Base-by-base conservation (phyloP, 2,888 invertebrate genomes). In the Carterocephalus palaemon region DNA sequence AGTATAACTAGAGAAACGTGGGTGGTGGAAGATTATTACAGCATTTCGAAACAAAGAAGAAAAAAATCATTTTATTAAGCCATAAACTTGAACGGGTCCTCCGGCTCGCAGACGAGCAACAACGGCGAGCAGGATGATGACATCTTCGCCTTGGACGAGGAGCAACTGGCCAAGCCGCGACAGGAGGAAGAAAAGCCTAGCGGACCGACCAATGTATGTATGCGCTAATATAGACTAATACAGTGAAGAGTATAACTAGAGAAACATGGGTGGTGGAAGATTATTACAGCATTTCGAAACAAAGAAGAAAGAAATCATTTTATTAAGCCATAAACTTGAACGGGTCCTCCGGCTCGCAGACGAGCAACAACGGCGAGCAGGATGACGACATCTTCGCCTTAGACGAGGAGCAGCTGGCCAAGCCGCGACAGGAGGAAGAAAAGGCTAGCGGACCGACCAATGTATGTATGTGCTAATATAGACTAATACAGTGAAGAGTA, bases 61-160 rank as follows among this genome's bases (percentile, higher is more conserved):
- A n/a, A n/a, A n/a, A n/a, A n/a, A n/a, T n/a, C n/a, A n/a, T n/a
- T n/a, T n/a, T n/a, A n/a, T n/a, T n/a, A n/a, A n/a, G n/a, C n/a
- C n/a, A n/a, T n/a, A n/a, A 75, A 75, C 23, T 23, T 23, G 10
- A 40, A 48, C 2, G 39, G 52, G 52, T 53, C 31, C 48, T 46
- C 10, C 45, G 10, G 40, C 16, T 32, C 58, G 2, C 48, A 47
- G 9, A 41, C 38, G 0, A 36, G 41, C 2, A 54, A 52, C 3
- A 55, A 54, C 4, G 42, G 36, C 26, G 57, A 50, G 17, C 56
- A 43, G 29, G 59, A 47, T 48, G 95, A 95, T 56, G 90, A 95
- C 67, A 95, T 96, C 71, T 96, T 96, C 70, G 90, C 91, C 9
- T 80, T 96, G 57, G 96, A 96, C 54, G 95, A 95, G 59, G 94